A percentile compares a stretch with the other conserved stretches of the same genome.
Conservation (phyloP, 2,113 vertebrate genomes). For the Hydrolagus affinis region DNA sequence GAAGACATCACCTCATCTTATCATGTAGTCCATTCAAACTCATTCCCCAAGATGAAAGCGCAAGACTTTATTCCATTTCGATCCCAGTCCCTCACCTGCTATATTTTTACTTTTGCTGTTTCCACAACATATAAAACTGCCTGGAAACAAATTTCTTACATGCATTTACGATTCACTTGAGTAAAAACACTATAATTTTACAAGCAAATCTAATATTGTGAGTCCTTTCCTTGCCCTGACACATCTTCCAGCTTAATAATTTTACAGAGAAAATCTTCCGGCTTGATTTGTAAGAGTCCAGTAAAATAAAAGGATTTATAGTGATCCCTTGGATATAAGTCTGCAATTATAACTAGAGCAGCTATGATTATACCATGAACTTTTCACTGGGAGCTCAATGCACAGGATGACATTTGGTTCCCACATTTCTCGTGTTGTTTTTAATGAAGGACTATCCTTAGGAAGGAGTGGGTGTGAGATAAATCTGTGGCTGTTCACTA, state of each 20-base stretch:
- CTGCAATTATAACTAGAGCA: neutral
- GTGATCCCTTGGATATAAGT: neutral
- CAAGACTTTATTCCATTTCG: too few relatives aligned
- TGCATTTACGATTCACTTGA: neutral
- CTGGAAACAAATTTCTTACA: neutral
- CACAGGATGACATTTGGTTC: neutral
- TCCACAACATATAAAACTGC: slow-evolving; percentile 5
- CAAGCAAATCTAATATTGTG: neutral
- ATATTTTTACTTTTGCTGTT: neutral
- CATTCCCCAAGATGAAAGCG: too few relatives aligned
- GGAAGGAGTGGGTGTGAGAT: neutral
- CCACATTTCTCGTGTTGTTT: neutral
- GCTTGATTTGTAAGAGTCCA: neutral
- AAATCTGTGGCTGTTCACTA: neutral
- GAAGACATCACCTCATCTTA: too few relatives aligned
- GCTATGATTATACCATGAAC: neutral
- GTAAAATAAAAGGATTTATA: neutral
- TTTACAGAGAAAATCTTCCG: neutral
- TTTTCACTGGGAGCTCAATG: neutral
- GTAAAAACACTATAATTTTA: neutral
- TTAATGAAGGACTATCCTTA: neutral
- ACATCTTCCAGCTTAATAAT: neutral
- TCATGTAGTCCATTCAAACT: too few relatives aligned
- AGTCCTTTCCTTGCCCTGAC: neutral
- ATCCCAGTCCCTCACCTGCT: too few relatives aligned